Evolutionary conservation across 2,888 invertebrate genomes (phyloP).

Genomic region (Drosophila melanocephala): DNA sequence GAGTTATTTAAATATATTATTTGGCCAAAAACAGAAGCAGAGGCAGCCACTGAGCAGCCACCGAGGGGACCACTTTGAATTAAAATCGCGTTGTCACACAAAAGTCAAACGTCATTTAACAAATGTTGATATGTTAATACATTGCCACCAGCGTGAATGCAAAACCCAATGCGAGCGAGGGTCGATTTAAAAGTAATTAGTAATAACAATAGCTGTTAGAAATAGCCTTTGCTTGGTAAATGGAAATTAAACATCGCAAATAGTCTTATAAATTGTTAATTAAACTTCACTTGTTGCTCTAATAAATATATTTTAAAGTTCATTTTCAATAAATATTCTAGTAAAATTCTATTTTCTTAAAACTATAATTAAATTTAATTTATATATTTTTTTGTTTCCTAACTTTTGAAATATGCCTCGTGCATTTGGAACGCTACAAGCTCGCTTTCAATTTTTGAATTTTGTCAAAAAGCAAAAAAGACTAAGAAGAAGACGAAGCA

Average conservation of each 20-base stretch:
- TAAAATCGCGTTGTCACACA: slow-evolving; percentile 80
- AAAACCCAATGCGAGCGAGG: slow-evolving; percentile 44
- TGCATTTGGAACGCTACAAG: slow-evolving; percentile 13
- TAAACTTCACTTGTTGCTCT: not conserved
- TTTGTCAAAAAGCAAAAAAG: slow-evolving; percentile 18
- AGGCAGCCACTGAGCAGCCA: slow-evolving; percentile 32
- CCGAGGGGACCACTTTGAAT: slow-evolving; percentile 57
- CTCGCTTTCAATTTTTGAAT: slow-evolving; percentile 35
- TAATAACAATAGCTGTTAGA: not conserved
- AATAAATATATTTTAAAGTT: not conserved
- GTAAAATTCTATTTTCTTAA: not conserved
- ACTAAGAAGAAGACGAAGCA: slow-evolving; percentile 12
- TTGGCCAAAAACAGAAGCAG: slow-evolving; percentile 63
- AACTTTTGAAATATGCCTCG: slow-evolving; percentile 18
- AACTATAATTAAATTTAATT: not conserved
- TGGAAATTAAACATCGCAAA: not conserved
- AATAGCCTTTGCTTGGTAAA: not conserved
- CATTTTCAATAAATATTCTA: not conserved
- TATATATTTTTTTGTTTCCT: fast-evolving
- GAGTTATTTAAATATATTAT: slow-evolving; percentile 82
- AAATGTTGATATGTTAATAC: slow-evolving; percentile 83
- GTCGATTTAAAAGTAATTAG: slow-evolving; percentile 6
- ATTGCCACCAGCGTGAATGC: slow-evolving; percentile 62
- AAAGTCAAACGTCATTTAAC: slow-evolving; percentile 84
- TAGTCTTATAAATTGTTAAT: not conserved